These are phyloP conservation scores for Theonella swinhoei DNA, from an alignment of 37 sponge, comb jelly and placozoan genomes.

Conservation along the genomic window DNA sequence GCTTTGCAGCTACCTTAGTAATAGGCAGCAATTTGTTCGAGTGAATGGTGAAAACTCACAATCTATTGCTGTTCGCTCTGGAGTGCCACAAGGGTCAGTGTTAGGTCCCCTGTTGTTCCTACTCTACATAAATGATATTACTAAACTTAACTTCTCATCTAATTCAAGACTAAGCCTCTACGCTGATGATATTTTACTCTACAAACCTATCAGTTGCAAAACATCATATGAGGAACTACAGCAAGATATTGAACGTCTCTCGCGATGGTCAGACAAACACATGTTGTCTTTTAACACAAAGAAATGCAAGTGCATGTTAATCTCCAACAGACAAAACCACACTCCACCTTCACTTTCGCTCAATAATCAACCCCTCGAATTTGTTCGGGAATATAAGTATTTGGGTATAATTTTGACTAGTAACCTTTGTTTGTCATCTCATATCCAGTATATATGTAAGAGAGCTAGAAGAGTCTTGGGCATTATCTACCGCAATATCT, in stretches of 20 bases:
- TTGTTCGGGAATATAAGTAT: constrained; percentile 2
- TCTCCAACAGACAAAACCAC: no score
- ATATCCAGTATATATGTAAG: neutral
- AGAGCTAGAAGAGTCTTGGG: constrained; percentile 1
- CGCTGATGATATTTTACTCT: constrained; percentile 40
- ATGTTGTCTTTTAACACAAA: no score
- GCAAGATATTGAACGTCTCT: no score
- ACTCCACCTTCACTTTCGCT: neutral
- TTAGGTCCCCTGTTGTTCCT: constrained; percentile 34
- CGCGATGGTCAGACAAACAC: no score
- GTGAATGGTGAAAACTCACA: neutral
- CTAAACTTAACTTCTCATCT: no score
- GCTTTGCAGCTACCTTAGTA: constrained; percentile 3
- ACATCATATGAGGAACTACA: neutral
- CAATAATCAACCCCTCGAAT: neutral
- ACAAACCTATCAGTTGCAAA: neutral
- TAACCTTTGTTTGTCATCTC: neutral
- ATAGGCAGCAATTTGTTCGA: constrained; percentile 18
- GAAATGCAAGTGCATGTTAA: no score
- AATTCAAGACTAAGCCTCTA: no score
- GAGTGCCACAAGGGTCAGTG: constrained; percentile 30
- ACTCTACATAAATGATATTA: no score
- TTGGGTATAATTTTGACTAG: neutral
- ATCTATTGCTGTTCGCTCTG: neutral
- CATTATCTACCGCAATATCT: neutral